Base-by-base conservation (phyloP, 2,797 vertebrate species). In the Micrastur ruficollis region DNA sequence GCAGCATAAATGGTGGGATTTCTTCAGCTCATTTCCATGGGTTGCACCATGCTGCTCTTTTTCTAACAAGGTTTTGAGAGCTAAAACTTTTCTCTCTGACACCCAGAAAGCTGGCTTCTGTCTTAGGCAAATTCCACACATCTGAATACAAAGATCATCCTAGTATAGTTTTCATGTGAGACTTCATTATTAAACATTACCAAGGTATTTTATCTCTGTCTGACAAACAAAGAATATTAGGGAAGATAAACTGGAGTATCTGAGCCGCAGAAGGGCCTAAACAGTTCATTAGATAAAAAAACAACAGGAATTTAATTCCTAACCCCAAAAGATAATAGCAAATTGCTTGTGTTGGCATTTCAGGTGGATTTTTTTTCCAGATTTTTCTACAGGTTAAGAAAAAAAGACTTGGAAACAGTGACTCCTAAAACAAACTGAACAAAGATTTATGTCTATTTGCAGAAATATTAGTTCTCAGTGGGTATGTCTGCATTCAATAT, bases 161-260 rank as follows among this genome's bases (percentile, higher is more conserved):
- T 52, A 32, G 32, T 32, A 68, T 3, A 75, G 53, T 72, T 92
- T 83, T 58, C 68, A 89, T 72, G 55, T 46, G 61, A 91, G 68
- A n/a, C 62, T 92, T 90, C 65, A 75, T 93, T 94, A 89, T 71
- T 94, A 93, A 96, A 88, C 32, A 79, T 90, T 90, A 81, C 40
- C 0, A 4, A 80, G 31, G 63, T 74, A 74, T 92, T 92, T 95
- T 81, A 88, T 79, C 58, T 90, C 68, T 83, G 21, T 88, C 79
- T 91, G 68, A 55, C 85, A 95, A 92, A 84, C 47, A 95, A 86
- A 86, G 82, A 88, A 65, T 81, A 94, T 86, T 86, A 40, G 47
- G 88, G 88, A 85, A 86, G 40, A 83, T 81, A 93, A 91, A 81
- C 44, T 7, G 34, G 34, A 71, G 56, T 73, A 53, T 71, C 52